These are phyloP conservation scores for Ptychobarbus kaznakovi DNA, from an alignment of 2,797 vertebrate species.

Conservation along the genomic window DNA sequence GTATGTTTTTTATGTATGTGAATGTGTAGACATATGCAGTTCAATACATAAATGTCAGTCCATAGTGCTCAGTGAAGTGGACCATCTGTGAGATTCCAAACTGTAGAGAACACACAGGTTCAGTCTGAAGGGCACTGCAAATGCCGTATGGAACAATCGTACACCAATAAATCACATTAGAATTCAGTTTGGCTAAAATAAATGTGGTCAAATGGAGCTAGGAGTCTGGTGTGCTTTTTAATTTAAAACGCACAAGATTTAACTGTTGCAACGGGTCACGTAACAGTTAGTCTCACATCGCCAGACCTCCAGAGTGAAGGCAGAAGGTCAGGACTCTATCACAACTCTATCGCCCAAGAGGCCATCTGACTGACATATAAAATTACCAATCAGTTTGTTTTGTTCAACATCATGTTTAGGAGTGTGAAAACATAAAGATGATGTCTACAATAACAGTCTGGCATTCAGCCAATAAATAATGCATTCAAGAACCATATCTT, in stretches of 20 bases:
- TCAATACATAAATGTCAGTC: neutral
- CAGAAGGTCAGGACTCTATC: neutral
- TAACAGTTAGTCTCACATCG: neutral
- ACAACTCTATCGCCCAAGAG: neutral
- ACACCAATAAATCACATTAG: neutral
- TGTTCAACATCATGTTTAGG: neutral
- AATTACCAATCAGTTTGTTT: neutral
- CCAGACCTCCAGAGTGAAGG: neutral
- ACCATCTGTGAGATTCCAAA: neutral
- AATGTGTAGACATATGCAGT: neutral
- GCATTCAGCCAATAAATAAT: neutral
- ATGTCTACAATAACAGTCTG: neutral
- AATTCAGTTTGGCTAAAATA: neutral
- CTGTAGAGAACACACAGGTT: neutral
- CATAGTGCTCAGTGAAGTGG: neutral
- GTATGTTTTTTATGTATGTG: neutral
- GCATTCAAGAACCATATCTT: no score
- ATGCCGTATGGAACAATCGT: neutral
- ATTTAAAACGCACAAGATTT: neutral
- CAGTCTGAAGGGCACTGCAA: neutral
- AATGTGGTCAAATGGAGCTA: neutral
- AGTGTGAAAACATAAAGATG: neutral
- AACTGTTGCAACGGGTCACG: neutral
- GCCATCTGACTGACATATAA: neutral
- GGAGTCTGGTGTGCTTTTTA: neutral